Evolutionary conservation across 2,797 vertebrate species (phyloP), one percentile per base, ranked within the genome.

Genomic region (Acestrorhynchus altus): DNA sequence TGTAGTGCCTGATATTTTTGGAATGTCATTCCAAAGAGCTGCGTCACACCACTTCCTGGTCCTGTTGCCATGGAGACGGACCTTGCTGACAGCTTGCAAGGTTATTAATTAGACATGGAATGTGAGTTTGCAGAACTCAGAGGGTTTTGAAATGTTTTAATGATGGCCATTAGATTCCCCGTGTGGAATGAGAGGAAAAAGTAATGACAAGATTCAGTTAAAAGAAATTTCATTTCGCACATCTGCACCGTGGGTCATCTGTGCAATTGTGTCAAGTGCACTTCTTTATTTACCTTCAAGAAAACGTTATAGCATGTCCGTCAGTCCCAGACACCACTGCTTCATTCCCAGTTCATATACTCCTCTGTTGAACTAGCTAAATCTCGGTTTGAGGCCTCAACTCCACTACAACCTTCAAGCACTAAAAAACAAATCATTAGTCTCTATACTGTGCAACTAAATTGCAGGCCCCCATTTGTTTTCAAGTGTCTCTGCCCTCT

Each of bases 81-180:
- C 77, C 56, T 54, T 74, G 44, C 64, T 42, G 73, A 79, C 65
- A 79, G 78, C 78, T 79, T 74, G 78, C 72, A 74, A 74, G 65
- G 65, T 79, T 79, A 79, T 79, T 79, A 79, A 79, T 79, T 79
- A 74, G 72, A 70, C 49, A 67, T 79, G 57, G 46, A 74, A 79
- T 74, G 56, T 56, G 72, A 60, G 65, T 74, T 74, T 49, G 47
- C 66, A 63, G 47, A 79, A 79, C 65, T 79, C 65, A 11, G 46
- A 79, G n/a, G 42, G 9, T 76, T 80, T 70, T 16, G 65, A 76
- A 69, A 64, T 24, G 49, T 52, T 79, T 79, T 79, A 79, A 79
- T 73, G 65, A 72, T 71, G 39, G 24, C 54, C 51, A 47, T 76
- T 75, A 80, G 65, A 70, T 67, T 71, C 40, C 15, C 12, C 4